phyloP scores from a whole-genome alignment of 2,888 invertebrate genomes.

The Chorisops tibialis region DNA sequence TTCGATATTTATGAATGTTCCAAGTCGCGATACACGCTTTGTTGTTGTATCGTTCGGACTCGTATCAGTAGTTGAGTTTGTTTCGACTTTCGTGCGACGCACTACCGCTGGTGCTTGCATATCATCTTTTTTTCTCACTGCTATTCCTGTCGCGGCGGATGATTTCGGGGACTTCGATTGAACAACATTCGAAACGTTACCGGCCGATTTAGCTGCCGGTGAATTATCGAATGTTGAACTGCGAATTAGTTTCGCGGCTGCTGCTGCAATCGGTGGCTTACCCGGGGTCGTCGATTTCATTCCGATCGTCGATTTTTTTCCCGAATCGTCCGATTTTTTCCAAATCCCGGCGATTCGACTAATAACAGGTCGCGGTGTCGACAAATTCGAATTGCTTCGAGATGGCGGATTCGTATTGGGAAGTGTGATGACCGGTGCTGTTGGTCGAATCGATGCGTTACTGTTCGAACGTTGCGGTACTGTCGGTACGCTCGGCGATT shows the following conservation, averaged over 20 bases:
- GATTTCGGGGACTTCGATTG: not conserved
- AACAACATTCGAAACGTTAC: not conserved
- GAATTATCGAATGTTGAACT: slow-evolving; percentile 50
- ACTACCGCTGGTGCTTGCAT: slow-evolving; percentile 43
- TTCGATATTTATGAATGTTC: slow-evolving; percentile 23
- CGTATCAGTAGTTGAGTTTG: slow-evolving; percentile 29
- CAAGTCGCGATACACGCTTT: slow-evolving; percentile 34
- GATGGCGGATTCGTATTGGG: slow-evolving; percentile 50
- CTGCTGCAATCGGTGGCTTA: slow-evolving; percentile 34
- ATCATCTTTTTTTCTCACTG: slow-evolving; percentile 26
- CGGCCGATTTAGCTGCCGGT: slow-evolving; percentile 30
- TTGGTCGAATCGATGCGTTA: slow-evolving; percentile 44
- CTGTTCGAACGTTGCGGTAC: slow-evolving; percentile 49
- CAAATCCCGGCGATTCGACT: slow-evolving; percentile 51
- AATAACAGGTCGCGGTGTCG: slow-evolving; percentile 35
- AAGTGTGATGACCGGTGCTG: slow-evolving; percentile 35
- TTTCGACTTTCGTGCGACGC: slow-evolving; percentile 1
- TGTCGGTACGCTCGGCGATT: slow-evolving; percentile 36
- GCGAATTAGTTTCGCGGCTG: slow-evolving; percentile 40
- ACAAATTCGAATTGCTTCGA: slow-evolving; percentile 49
- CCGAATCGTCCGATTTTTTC: slow-evolving; percentile 48
- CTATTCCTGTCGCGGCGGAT: not conserved
- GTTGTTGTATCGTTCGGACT: slow-evolving; percentile 25
- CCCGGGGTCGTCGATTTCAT: slow-evolving; percentile 32
- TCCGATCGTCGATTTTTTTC: slow-evolving; percentile 34